A percentile compares a stretch with the other conserved stretches of the same genome.
phyloP scores from a whole-genome alignment of 2,888 invertebrate species.

The Kuschelorhynchus macadamiae region DNA sequence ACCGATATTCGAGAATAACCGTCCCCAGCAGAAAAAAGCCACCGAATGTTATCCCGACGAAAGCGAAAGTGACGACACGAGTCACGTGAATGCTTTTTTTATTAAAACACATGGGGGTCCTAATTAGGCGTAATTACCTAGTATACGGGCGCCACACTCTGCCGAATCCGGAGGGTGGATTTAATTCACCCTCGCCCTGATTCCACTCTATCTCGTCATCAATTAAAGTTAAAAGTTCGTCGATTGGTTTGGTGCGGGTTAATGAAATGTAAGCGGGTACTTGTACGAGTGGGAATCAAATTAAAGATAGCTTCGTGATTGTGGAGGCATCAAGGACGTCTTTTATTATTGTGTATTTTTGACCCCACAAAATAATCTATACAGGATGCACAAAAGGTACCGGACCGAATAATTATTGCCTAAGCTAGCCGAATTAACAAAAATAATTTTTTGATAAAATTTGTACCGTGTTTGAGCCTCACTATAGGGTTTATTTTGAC shows the following conservation, averaged over 20 bases:
- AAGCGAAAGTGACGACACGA: slow-evolving; percentile 1
- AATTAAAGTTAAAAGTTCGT: slow-evolving; percentile 34
- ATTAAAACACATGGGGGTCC: slow-evolving; percentile 35
- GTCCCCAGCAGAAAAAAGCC: too few relatives aligned
- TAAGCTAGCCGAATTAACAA: too few relatives aligned
- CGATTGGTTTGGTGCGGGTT: slow-evolving; percentile 32
- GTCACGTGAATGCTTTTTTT: slow-evolving; percentile 12
- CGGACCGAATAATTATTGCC: too few relatives aligned
- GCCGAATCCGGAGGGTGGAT: slow-evolving; percentile 16
- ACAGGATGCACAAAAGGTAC: too few relatives aligned
- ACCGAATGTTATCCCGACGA: neutral
- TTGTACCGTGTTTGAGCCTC: too few relatives aligned
- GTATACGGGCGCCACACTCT: slow-evolving; percentile 36
- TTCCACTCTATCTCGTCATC: slow-evolving; percentile 24
- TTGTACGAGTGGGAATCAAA: neutral
- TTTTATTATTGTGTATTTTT: too few relatives aligned
- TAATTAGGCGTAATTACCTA: slow-evolving; percentile 29
- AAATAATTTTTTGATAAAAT: too few relatives aligned
- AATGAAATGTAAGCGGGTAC: slow-evolving; percentile 26
- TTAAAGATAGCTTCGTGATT: too few relatives aligned
- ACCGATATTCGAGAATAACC: too few relatives aligned
- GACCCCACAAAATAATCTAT: too few relatives aligned
- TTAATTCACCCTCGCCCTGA: slow-evolving; percentile 30
- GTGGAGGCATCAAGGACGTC: too few relatives aligned
- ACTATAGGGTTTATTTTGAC: too few relatives aligned